Evolutionary conservation across 2,797 vertebrate species (phyloP), one percentile per base, ranked within the genome.

Genomic region (Sebastes minor): DNA sequence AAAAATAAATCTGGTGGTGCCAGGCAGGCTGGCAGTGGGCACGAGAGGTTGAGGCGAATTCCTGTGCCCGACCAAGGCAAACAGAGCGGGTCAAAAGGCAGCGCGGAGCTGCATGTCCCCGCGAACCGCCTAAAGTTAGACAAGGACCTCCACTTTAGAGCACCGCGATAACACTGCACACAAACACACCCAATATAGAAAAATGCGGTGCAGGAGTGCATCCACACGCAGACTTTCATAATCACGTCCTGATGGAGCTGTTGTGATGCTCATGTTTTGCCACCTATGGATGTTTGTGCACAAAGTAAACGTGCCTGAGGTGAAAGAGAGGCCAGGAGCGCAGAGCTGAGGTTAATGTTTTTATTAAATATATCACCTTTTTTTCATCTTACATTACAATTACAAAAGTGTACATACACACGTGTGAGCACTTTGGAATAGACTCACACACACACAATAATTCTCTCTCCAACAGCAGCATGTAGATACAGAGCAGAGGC

Each of bases 331-430:
- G 76, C 73, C 74, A 42, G 66, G 32, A 30, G 53, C n/a, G 4
- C 81, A 82, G 25, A 74, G 33, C 67, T 89, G 89, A 92, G 92
- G 85, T 94, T 93, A 92, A 91, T 83, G 88, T 93, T 91, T 95
- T 95, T 95, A 95, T 96, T 95, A 93, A 95, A 95, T 95, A 94
- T 93, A 93, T 93, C 91, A 91, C 86, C 88, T 92, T 90, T 90
- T 88, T 84, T 81, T 80, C 70, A 85, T 76, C 61, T 88, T 92
- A 89, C 92, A 91, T 89, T 91, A 93, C 89, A 94, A 86, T 94
- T 94, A 94, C 91, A 96, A 96, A 94, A 91, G 88, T 92, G 69
- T 91, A 91, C 92, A 93, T 77, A 91, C 88, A 92, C 87, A 90
- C 80, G 23, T 90, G 89, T 88, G 89, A 92, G 84, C 91, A 94